A percentile compares a stretch with the other conserved stretches of the same genome.
These are phyloP conservation scores for Todiramphus chloris DNA, from an alignment of 2,113 vertebrate species.

Conservation along the genomic window DNA sequence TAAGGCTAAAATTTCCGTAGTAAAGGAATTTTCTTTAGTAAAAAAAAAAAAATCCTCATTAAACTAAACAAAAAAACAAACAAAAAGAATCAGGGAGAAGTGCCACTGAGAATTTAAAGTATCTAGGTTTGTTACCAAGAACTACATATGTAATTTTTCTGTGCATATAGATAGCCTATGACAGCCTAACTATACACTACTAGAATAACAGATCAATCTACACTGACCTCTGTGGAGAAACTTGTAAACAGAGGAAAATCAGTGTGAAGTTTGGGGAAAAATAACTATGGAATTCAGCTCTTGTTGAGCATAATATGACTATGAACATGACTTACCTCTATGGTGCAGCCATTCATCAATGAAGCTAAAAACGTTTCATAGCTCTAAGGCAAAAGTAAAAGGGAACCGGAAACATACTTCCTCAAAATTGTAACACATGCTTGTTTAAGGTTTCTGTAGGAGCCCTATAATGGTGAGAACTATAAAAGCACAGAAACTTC, in stretches of 20 bases:
- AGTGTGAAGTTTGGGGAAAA: background rate
- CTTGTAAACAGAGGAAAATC: background rate
- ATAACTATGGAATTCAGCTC: background rate
- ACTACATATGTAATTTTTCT: background rate
- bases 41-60: background rate
- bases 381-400: background rate
- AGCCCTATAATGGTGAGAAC: background rate
- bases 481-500: background rate
- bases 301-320: background rate
- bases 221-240: background rate
- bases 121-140: background rate
- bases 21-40: background rate
- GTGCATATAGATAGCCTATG: background rate
- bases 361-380: background rate
- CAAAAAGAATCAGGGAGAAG: background rate
- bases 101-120: background rate
- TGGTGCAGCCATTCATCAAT: background rate
- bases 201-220: background rate
- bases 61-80: background rate
- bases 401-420: background rate
- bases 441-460: background rate
- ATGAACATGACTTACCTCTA: background rate
- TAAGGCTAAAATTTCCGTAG: background rate
- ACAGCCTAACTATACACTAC: background rate
- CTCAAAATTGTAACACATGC: background rate